These are phyloP conservation scores for Plebejus melissa DNA, from an alignment of 2,888 invertebrate genomes.

Conservation along the genomic window DNA sequence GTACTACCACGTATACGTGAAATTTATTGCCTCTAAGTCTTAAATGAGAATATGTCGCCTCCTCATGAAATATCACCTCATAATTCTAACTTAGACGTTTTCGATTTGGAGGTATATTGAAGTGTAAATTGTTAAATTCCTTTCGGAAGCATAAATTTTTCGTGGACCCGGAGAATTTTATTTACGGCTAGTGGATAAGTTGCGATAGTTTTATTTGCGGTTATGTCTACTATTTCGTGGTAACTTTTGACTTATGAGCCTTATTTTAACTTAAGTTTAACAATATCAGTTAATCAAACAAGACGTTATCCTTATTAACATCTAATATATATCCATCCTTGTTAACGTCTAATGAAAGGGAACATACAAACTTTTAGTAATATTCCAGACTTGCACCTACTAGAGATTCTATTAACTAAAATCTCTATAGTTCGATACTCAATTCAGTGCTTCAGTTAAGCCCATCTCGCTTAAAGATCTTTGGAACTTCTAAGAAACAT, in stretches of 20 bases:
- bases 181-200: neutral
- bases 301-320: too few species aligned
- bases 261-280: too few species aligned
- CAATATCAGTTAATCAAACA: too few species aligned
- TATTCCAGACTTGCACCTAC: too few species aligned
- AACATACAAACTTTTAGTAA: too few species aligned
- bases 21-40: slow-evolving; percentile 38
- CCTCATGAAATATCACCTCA: slow-evolving; percentile 38
- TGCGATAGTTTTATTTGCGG: slow-evolving; percentile 6
- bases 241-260: neutral
- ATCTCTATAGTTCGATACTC: too few species aligned
- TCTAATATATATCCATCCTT: too few species aligned
- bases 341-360: too few species aligned
- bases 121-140: slow-evolving; percentile 27
- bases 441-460: too few species aligned
- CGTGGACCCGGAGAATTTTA: slow-evolving; percentile 3
- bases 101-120: slow-evolving; percentile 23
- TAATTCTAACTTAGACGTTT: slow-evolving; percentile 38
- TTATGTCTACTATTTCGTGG: neutral
- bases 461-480: too few species aligned
- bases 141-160: slow-evolving; percentile 19
- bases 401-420: too few species aligned
- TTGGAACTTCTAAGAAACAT: too few species aligned
- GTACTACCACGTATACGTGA: slow-evolving; percentile 27
- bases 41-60: slow-evolving; percentile 36